phyloP scores from a whole-genome alignment of 1,140 invertebrate species.

The Adoxophyes honmai region DNA sequence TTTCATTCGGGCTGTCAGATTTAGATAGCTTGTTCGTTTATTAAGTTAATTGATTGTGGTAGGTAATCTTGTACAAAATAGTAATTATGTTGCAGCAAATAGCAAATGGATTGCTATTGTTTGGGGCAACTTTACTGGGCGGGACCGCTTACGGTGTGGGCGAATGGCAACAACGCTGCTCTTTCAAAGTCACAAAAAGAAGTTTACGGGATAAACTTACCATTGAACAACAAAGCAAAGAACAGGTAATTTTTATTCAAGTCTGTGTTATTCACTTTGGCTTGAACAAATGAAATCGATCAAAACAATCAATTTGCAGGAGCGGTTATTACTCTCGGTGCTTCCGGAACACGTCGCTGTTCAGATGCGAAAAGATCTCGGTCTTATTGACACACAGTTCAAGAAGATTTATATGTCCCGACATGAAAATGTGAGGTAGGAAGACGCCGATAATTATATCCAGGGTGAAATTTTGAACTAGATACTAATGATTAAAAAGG shows the following conservation, averaged over 20 bases:
- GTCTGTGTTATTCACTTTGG: background rate
- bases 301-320: constrained; percentile 78
- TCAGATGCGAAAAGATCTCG: constrained; percentile 95
- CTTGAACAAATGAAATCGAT: constrained; percentile 13
- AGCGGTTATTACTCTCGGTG: constrained; percentile 92
- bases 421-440: constrained; percentile 96
- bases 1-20: background rate
- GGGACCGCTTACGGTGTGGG: constrained; percentile 88
- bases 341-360: constrained; percentile 96
- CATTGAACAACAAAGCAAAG: constrained; percentile 94
- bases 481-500: too few relatives aligned
- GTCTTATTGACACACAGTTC: constrained; percentile 93
- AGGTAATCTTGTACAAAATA: background rate
- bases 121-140: constrained; percentile 85
- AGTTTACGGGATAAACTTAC: constrained; percentile 94
- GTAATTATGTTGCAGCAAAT: constrained; percentile 77
- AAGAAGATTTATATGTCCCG: constrained; percentile 98
- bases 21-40: constrained; percentile 43
- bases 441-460: too few relatives aligned
- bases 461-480: background rate
- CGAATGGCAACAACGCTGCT: constrained; percentile 90
- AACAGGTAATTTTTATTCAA: constrained; percentile 81
- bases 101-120: constrained; percentile 83
- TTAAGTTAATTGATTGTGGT: background rate
- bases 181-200: constrained; percentile 94